A percentile compares a stretch with the other conserved stretches of the same genome.
phyloP scores from a whole-genome alignment of 2,797 vertebrate genomes.

The Rhabdophis nuchalis region DNA sequence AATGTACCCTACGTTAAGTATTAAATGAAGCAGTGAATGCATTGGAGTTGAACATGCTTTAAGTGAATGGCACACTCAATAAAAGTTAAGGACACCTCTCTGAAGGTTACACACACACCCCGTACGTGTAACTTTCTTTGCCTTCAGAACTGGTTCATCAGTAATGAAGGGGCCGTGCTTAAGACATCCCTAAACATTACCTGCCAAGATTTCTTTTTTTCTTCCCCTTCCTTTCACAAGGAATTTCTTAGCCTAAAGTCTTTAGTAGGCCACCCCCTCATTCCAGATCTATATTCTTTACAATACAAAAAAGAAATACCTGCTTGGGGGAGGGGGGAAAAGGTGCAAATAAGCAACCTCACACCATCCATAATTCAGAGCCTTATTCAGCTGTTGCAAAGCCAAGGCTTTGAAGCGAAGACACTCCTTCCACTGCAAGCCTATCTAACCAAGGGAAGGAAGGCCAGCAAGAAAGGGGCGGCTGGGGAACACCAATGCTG shows the following conservation, averaged over 20 bases:
- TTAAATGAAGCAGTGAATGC: not conserved
- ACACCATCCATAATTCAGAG: not conserved
- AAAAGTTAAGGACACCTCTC: not conserved
- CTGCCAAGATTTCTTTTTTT: not conserved
- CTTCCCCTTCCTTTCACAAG: not conserved
- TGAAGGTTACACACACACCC: not conserved
- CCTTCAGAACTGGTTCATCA: not conserved
- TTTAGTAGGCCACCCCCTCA: not conserved
- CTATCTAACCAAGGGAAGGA: not conserved
- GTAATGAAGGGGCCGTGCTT: not conserved
- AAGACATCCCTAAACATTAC: not conserved
- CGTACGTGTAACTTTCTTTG: not conserved
- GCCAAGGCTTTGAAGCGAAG: too few relatives aligned
- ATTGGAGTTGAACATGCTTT: not conserved
- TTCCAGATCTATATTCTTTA: not conserved
- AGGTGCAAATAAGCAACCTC: not conserved
- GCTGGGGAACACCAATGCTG: not conserved
- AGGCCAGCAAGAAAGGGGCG: not conserved
- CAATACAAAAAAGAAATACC: not conserved
- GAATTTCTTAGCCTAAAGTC: not conserved
- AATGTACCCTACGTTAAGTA: not conserved
- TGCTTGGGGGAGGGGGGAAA: not conserved
- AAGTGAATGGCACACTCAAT: not conserved
- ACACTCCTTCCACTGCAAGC: not conserved
- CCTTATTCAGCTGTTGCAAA: not conserved